Evolutionary conservation across 2,797 vertebrate genomes (phyloP).

Genomic region (Mus minutoides): DNA sequence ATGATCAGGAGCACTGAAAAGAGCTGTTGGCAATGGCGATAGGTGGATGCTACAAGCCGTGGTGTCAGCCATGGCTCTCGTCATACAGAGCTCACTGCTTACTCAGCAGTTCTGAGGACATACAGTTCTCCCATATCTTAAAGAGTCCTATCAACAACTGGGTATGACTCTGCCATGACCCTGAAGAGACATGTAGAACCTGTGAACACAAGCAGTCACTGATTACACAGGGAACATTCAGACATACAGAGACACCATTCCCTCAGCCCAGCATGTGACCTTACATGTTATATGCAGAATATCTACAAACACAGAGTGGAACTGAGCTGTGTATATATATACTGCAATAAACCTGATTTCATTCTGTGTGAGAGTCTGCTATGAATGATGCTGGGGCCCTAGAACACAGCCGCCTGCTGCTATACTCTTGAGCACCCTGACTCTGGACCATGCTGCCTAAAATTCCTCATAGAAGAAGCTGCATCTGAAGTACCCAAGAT

Average conservation of each 20-base stretch:
- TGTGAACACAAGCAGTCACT: not conserved
- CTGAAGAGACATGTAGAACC: not conserved
- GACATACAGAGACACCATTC: not conserved
- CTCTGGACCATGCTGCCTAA: not conserved
- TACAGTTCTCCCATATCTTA: no score
- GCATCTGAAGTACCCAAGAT: rapidly evolving
- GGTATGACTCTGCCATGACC: not conserved
- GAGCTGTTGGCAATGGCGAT: not conserved
- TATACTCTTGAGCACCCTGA: rapidly evolving
- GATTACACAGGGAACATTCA: not conserved
- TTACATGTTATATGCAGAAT: not conserved
- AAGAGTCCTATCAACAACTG: no score
- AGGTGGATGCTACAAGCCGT: no score
- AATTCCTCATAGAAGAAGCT: not conserved
- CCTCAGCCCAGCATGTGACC: not conserved
- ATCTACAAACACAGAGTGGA: constrained; percentile 23
- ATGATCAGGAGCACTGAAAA: not conserved
- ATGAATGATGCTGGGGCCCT: not conserved
- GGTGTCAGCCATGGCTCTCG: no score
- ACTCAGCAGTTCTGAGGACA: not conserved
- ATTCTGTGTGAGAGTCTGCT: constrained; percentile 13
- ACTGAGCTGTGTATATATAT: constrained; percentile 47
- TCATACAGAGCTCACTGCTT: not conserved
- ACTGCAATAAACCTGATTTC: constrained; percentile 52
- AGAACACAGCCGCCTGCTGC: not conserved